Percentiles rank a stretch among this genome's conserved stretches.
phyloP scores from a whole-genome alignment of 35 echinoderm and acorn worm genomes.

The Diadema setosum region DNA sequence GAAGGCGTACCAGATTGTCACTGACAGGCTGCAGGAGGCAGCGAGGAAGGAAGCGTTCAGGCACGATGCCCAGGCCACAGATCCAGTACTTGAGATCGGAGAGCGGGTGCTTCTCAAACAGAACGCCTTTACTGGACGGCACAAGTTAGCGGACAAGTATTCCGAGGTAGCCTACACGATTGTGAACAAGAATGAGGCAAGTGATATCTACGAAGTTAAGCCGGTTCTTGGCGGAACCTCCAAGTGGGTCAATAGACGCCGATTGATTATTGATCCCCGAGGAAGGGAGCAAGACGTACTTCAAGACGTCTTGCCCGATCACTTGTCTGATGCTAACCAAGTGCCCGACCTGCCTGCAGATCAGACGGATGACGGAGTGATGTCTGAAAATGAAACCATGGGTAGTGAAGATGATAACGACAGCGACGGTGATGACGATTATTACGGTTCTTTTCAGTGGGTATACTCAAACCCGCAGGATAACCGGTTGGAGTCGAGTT shows the following conservation, averaged over 20 bases:
- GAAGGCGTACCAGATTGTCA: not conserved
- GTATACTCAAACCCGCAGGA: no score
- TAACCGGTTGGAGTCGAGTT: no score
- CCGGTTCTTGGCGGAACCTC: not conserved
- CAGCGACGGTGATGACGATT: not conserved
- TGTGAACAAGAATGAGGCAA: not conserved
- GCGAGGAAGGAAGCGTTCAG: not conserved
- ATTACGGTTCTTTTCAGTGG: no score
- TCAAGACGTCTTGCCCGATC: not conserved
- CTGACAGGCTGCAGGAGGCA: not conserved
- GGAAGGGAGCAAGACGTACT: not conserved
- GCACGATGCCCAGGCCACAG: not conserved
- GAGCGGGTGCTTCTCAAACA: not conserved
- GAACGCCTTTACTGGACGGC: not conserved
- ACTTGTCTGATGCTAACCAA: not conserved
- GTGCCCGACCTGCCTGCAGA: not conserved
- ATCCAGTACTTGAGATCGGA: not conserved
- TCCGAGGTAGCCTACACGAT: not conserved
- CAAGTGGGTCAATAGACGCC: not conserved
- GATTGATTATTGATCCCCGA: conserved; percentile 4
- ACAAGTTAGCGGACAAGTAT: not conserved
- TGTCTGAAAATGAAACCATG: no score
- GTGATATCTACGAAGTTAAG: not conserved
- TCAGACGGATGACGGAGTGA: not conserved
- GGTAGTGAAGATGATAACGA: not conserved